phyloP scores from a whole-genome alignment of 2,113 vertebrate species.

The Menidia beryllina region DNA sequence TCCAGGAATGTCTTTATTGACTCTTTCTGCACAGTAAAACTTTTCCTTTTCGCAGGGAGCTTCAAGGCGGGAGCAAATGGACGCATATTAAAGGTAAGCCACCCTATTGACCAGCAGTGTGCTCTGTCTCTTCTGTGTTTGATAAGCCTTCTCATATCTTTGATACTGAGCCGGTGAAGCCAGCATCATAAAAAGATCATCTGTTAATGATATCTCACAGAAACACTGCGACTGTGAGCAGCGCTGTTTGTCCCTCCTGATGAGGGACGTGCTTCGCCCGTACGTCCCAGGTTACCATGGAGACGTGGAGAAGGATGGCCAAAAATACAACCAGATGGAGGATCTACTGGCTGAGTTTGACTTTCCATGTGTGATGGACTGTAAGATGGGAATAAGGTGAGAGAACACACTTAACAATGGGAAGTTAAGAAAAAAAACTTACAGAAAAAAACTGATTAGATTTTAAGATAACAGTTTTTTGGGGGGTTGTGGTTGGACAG shows the following conservation, averaged over 20 bases:
- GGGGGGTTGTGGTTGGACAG: too few species aligned
- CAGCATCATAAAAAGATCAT: not conserved
- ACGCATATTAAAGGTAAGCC: constrained; percentile 89
- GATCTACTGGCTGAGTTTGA: constrained; percentile 97
- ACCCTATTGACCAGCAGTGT: not conserved
- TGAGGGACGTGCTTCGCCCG: constrained; percentile 90
- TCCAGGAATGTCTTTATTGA: constrained; percentile 4
- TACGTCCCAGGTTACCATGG: constrained; percentile 95
- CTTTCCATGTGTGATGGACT: constrained; percentile 97
- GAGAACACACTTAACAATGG: not conserved
- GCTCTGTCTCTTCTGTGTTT: not conserved
- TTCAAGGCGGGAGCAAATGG: constrained; percentile 96
- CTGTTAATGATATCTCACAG: constrained; percentile 32
- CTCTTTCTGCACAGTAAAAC: not conserved
- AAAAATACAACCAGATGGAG: constrained; percentile 99
- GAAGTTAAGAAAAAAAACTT: not conserved
- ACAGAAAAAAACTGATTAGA: not conserved
- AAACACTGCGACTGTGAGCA: constrained; percentile 98
- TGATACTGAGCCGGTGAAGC: not conserved
- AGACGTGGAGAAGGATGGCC: constrained; percentile 94
- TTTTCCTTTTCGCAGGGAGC: constrained; percentile 84
- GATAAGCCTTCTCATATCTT: not conserved
- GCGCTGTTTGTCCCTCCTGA: constrained; percentile 93
- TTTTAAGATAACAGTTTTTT: too few species aligned
- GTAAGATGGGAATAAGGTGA: constrained; percentile 97